These are phyloP conservation scores for Myrmecophaga tridactyla DNA, from an alignment of 2,113 vertebrate genomes.

Conservation along the genomic window DNA sequence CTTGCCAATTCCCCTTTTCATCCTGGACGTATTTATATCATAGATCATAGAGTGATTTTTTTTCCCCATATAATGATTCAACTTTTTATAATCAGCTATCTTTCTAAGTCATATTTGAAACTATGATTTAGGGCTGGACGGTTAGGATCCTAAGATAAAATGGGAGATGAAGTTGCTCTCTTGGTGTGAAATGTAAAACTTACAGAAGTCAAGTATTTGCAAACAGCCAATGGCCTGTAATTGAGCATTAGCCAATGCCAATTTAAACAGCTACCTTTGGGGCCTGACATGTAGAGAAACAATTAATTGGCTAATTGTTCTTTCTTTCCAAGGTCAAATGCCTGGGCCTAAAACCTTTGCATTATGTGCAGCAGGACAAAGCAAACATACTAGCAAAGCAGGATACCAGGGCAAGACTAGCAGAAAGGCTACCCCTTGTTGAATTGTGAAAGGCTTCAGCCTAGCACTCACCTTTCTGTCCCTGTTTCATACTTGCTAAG, in stretches of 20 bases:
- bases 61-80: neutral
- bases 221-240: neutral
- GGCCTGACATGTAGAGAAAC: neutral
- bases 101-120: neutral
- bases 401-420: rapidly evolving
- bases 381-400: neutral
- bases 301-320: neutral
- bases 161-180: neutral
- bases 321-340: neutral
- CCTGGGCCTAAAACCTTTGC: neutral
- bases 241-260: neutral
- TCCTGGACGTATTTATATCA: neutral
- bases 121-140: neutral
- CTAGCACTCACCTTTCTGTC: conserved; percentile 86
- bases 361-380: neutral
- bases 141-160: neutral
- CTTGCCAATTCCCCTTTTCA: neutral
- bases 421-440: neutral
- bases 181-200: neutral
- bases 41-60: neutral
- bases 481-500: conserved; percentile 85
- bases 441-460: neutral
- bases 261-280: neutral
- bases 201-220: neutral
- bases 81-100: neutral